Base-by-base conservation (phyloP, 2,797 vertebrate genomes). In the Coranthus polyacanthus region DNA sequence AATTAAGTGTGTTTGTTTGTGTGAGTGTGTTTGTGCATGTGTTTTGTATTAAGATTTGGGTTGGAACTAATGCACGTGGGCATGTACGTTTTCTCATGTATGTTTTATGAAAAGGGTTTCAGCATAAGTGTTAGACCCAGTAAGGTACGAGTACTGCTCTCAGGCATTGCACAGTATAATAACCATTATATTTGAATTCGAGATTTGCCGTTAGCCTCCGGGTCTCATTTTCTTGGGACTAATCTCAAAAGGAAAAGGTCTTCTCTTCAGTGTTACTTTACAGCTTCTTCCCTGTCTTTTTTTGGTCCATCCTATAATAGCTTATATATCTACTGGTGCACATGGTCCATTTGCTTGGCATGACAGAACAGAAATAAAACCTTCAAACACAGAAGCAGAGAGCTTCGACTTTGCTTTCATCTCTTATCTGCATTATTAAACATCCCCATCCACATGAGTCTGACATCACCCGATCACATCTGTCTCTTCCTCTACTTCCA, bases 391-490 rank as follows among this genome's bases (percentile, higher is more conserved):
- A 72, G 53, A 74, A 45, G 66, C 38, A 70, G 72, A 84, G 74
- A 74, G 74, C 74, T 60, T 42, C 16, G 36, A 73, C 86, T 86
- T 80, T 68, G 86, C 89, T 92, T 90, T 93, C 87, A 92, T 92
- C 91, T 88, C 75, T 59, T 47, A 73, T 46, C 82, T 94, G 87
- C 91, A 94, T 92, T 92, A 93, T 94, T 93, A 66, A 94, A 86
- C 88, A 81, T 61, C 68, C 55, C 39, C 63, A 74, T 79, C 86
- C 83, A 84, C 86, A 84, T 62, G 71, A 88, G 81, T 84, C 80
- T 88, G 80, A 85, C 83, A 84, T 88, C 72, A 83, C 49, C 89
- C 89, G 81, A 80, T 87, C 88, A 89, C 77, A 82, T 65, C 36
- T 82, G 67, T 83, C 75, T 85, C 62, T 79, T 68, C 60, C 63